Evolutionary conservation across 2,113 vertebrate genomes (phyloP).

Genomic region (Zosterops borbonicus): DNA sequence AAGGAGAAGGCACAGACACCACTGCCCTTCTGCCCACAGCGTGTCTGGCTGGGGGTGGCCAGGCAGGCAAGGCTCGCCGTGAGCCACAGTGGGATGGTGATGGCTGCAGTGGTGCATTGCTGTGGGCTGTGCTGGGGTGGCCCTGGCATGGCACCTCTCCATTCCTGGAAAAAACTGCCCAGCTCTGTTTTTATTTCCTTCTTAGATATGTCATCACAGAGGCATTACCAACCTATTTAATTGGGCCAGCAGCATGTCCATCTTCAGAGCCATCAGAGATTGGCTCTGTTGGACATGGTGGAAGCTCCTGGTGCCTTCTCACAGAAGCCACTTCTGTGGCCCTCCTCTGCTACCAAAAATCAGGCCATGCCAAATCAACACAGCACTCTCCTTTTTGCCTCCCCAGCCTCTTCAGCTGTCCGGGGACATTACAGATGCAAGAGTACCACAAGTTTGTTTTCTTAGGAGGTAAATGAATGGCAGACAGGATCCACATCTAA

Average conservation of each 20-base stretch:
- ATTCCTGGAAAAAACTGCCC: neutral
- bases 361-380: neutral
- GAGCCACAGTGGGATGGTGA: fast-evolving
- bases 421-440: neutral
- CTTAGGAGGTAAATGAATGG: neutral
- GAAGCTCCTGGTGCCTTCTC: neutral
- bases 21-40: fast-evolving
- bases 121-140: neutral
- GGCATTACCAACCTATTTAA: neutral
- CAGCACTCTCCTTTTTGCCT: neutral
- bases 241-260: neutral
- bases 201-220: neutral
- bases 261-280: neutral
- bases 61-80: fast-evolving
- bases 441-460: neutral
- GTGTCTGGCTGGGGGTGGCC: neutral
- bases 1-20: no score
- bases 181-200: neutral
- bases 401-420: neutral
- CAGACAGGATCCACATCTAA: neutral
- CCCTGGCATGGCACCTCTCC: fast-evolving
- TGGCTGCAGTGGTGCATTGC: fast-evolving
- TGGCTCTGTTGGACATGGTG: neutral
- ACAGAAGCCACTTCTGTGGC: no score
- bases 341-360: neutral